Evolutionary conservation across 2,888 invertebrate genomes (phyloP).

Genomic region (Aspidapion aeneum): DNA sequence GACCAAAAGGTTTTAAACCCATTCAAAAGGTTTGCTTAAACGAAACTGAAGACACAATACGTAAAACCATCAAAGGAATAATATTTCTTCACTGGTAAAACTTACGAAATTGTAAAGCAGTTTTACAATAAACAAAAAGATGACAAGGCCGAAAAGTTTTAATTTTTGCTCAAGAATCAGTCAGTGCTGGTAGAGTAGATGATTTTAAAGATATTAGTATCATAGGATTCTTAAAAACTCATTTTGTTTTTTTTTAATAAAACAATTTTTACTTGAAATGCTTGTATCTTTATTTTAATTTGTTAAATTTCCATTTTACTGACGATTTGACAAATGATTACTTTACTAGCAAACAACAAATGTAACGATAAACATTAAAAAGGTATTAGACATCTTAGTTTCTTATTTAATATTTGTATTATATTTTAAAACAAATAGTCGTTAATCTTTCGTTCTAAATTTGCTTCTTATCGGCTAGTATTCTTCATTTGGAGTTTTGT

Average conservation of each 20-base stretch:
- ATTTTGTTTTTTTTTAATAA: too few relatives aligned
- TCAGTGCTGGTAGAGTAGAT: neutral
- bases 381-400: too few relatives aligned
- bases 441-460: conserved; percentile 32
- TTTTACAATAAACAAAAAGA: conserved; percentile 11
- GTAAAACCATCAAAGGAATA: too few relatives aligned
- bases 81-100: too few relatives aligned
- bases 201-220: neutral
- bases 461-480: conserved; percentile 29
- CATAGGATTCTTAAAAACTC: neutral
- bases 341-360: too few relatives aligned
- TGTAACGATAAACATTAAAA: too few relatives aligned
- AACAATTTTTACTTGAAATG: too few relatives aligned
- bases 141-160: neutral
- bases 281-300: too few relatives aligned
- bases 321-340: too few relatives aligned
- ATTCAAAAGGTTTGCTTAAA: conserved; percentile 27
- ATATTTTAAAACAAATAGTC: too few relatives aligned
- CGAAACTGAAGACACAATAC: conserved; percentile 32
- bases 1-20: conserved; percentile 20
- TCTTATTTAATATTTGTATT: too few relatives aligned
- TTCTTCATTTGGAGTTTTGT: conserved; percentile 35
- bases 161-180: neutral
- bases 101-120: conserved; percentile 28
- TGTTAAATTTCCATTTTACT: too few relatives aligned